phyloP scores from a whole-genome alignment of 2,888 invertebrate species.

The Bellardia pandia region DNA sequence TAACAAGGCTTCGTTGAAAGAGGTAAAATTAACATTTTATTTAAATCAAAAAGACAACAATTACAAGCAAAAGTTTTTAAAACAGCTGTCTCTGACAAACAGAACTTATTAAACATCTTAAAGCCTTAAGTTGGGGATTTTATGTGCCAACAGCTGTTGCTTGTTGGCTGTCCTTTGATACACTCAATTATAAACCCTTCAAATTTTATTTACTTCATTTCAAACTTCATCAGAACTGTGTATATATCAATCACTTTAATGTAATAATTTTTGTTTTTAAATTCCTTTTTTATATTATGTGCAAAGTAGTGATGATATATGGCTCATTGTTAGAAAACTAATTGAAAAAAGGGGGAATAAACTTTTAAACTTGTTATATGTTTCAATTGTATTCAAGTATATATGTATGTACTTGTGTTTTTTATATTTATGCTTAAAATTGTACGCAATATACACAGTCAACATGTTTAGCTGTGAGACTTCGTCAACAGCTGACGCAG shows the following conservation, averaged over 20 bases:
- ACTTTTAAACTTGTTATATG: background rate
- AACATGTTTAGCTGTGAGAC: conserved; percentile 42
- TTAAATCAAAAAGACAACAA: background rate
- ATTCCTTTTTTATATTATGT: conserved; percentile 32
- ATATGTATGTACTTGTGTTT: conserved; percentile 13
- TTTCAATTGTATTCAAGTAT: background rate
- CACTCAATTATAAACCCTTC: conserved; percentile 42
- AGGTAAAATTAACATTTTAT: conserved; percentile 42
- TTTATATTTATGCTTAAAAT: background rate
- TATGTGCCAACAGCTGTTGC: conserved; percentile 26
- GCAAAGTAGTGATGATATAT: conserved; percentile 31
- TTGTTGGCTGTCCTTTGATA: conserved; percentile 8
- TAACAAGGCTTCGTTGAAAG: conserved; percentile 40
- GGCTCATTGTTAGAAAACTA: conserved; percentile 54
- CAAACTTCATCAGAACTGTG: conserved; percentile 24
- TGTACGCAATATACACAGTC: background rate
- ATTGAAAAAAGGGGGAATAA: conserved; percentile 48
- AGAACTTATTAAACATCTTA: background rate
- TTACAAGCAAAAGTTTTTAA: background rate
- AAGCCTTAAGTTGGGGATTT: background rate
- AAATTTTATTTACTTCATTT: conserved; percentile 48
- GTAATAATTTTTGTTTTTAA: conserved; percentile 26
- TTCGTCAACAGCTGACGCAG: conserved; percentile 67
- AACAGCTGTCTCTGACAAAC: conserved; percentile 5
- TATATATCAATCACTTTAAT: conserved; percentile 66